These are phyloP conservation scores for Neoscelio sp. DNA, from an alignment of 2,888 invertebrate species.

Conservation along the genomic window DNA sequence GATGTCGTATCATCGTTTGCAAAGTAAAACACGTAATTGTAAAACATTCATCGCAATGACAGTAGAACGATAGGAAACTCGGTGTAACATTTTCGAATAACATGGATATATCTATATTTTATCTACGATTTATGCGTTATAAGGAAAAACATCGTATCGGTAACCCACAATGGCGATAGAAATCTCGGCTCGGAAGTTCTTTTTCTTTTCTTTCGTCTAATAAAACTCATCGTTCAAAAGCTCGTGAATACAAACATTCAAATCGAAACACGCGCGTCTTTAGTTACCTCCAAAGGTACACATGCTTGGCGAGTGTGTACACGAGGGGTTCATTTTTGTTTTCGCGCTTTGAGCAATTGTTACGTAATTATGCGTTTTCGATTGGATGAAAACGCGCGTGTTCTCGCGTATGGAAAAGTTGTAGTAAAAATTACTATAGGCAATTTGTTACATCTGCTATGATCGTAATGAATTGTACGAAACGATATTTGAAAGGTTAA, in stretches of 20 bases:
- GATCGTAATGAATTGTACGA: too few species aligned
- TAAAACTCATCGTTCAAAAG: conserved; percentile 6
- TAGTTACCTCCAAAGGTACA: not conserved
- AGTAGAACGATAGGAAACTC: conserved; percentile 58
- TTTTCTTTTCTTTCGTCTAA: conserved; percentile 15
- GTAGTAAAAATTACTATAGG: too few species aligned
- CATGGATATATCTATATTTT: conserved; percentile 54
- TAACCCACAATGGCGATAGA: conserved; percentile 56
- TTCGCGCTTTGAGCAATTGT: too few species aligned
- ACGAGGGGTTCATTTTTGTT: too few species aligned
- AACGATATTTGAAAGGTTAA: too few species aligned
- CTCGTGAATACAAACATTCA: conserved; percentile 1
- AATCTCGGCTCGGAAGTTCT: conserved; percentile 57
- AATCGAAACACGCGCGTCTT: not conserved
- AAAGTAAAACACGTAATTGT: conserved; percentile 53
- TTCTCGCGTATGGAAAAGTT: too few species aligned
- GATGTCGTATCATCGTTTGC: conserved; percentile 43
- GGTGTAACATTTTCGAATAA: conserved; percentile 60
- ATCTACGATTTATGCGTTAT: conserved; percentile 52
- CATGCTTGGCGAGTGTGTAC: too few species aligned
- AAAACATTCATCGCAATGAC: conserved; percentile 58
- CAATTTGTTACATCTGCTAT: too few species aligned
- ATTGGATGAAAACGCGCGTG: too few species aligned
- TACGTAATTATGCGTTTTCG: too few species aligned
- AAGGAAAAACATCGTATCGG: conserved; percentile 51